Percentiles rank a stretch among this genome's conserved stretches.
Evolutionary conservation across 2,797 vertebrate species (phyloP).

Genomic region (Allobates femoralis): DNA sequence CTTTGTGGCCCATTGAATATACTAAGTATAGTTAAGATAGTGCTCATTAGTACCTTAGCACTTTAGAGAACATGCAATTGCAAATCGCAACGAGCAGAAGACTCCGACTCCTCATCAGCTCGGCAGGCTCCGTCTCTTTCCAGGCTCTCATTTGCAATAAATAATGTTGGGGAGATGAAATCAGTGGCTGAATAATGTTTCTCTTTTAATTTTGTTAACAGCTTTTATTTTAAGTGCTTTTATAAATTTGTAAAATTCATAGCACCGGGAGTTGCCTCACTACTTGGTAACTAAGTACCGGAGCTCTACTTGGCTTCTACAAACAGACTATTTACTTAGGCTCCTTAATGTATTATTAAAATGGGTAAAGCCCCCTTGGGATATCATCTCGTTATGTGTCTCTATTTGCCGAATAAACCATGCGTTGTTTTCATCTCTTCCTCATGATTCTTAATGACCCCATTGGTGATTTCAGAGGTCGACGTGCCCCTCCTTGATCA

Average conservation of each 20-base stretch:
- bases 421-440: constrained; percentile 99
- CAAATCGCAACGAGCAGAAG: background rate
- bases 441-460: constrained; percentile 99
- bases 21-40: background rate
- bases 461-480: constrained; percentile 93
- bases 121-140: background rate
- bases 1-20: background rate
- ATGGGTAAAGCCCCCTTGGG: constrained; percentile 99
- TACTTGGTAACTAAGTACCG: constrained; percentile 88
- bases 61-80: background rate
- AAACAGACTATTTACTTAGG: constrained; percentile 93
- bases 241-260: constrained; percentile 95
- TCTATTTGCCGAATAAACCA: constrained; percentile 99
- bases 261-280: constrained; percentile 94
- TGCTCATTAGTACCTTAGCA: background rate
- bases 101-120: background rate
- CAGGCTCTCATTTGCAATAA: constrained; percentile 40
- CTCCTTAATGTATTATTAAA: constrained; percentile 99
- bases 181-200: constrained; percentile 75
- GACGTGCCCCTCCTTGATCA: constrained; percentile 85
- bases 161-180: constrained; percentile 3
- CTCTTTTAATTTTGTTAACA: constrained; percentile 99
- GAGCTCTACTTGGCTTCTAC: constrained; percentile 91
- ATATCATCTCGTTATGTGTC: constrained; percentile 98
- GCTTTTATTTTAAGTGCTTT: constrained; percentile 98